Base-by-base conservation (phyloP, 2,888 invertebrate genomes). In the Agonum fuliginosum region DNA sequence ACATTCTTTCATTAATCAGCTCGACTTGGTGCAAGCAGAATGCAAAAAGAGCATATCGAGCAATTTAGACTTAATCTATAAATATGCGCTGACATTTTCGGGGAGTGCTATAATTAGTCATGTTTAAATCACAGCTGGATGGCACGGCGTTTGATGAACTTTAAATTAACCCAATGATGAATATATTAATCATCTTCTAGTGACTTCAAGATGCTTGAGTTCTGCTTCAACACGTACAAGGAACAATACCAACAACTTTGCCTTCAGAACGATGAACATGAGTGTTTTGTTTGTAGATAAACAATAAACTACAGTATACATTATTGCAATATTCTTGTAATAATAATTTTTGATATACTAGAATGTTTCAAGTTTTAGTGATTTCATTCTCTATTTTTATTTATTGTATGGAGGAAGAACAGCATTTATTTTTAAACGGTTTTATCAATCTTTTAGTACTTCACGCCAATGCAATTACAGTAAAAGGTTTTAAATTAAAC, bases 81-180 rank as follows among this genome's bases (percentile, higher is more conserved):
- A 75, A 75, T 75, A 75, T 75, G 67, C 67, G 75, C 75, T 75
- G 75, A 75, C 75, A 75, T 75, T 75, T 75, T 75, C 75, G 75
- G 75, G 65, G 75, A 65, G 75, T 62, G 65, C 74, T 74, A 74
- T 75, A 75, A 75, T 75, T 75, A 75, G 67, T 75, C 75, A 75
- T 75, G 74, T 74, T 74, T 62, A 74, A 74, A 74, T 74, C 74
- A 62, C 74, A 74, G 74, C 74, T 74, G 74, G 74, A 74, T 74
- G 62, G 46, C 73, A 41, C n/a, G 65, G 30, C 65, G 48, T 75
- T 48, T 51, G 75, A 65, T 67, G 67, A 41, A 65, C 48, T 75
- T 48, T 48, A 75, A 75, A 48, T 75, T 75, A 51, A 67, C 67
- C 20, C 51, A 17, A 24, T 75, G 65, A 75, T 75, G 75, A 75